phyloP scores from a whole-genome alignment of 2,888 invertebrate species.

The Drepanosiphum platanoidis region DNA sequence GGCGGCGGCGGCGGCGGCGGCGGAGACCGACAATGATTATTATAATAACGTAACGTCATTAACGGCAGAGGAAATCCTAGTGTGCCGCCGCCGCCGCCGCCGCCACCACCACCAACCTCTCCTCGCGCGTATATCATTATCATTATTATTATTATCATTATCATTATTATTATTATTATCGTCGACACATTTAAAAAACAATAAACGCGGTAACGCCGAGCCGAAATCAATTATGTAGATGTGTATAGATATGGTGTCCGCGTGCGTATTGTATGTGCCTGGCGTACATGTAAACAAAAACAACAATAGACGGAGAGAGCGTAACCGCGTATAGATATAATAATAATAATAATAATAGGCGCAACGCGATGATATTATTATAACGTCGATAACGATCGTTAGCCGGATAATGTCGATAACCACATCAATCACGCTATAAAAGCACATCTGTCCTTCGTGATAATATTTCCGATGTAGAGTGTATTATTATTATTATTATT shows the following conservation, averaged over 20 bases:
- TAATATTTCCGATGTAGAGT: constrained; percentile 20
- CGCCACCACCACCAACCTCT: neutral
- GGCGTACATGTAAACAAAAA: constrained; percentile 34
- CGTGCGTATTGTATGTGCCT: too few species aligned
- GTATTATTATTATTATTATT: constrained; percentile 5
- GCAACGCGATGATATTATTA: neutral
- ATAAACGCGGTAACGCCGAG: constrained; percentile 10
- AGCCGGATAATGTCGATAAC: constrained; percentile 36
- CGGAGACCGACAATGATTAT: constrained; percentile 25
- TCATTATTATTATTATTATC: too few species aligned
- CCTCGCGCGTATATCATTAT: neutral
- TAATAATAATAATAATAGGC: constrained; percentile 31
- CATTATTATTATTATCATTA: too few species aligned
- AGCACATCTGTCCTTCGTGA: constrained; percentile 27
- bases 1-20: neutral
- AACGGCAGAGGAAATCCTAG: constrained; percentile 10
- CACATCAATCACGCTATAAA: constrained; percentile 38
- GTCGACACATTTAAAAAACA: constrained; percentile 36
- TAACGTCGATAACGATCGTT: constrained; percentile 40
- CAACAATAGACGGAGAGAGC: constrained; percentile 13
- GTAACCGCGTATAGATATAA: neutral
- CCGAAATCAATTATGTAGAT: constrained; percentile 33
- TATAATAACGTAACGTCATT: constrained; percentile 41
- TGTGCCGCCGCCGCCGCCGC: neutral
- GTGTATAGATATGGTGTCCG: neutral